Evolutionary conservation across 1,140 invertebrate species (phyloP), one percentile per base, ranked within the genome.

Genomic region (Zaprionus lachaisei): DNA sequence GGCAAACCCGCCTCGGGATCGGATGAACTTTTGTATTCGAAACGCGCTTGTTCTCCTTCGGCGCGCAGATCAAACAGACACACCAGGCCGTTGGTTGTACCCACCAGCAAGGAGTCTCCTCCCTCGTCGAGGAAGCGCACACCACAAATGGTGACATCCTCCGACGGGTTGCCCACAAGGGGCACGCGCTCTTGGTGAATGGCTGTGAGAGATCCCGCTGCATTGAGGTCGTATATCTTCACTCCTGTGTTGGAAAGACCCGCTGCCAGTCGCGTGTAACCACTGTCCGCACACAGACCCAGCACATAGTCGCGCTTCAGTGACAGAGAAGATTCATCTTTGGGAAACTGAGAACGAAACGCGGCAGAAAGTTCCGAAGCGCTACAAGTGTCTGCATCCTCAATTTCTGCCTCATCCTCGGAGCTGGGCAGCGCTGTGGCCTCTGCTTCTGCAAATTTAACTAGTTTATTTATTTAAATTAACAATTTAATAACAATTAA

Each of bases 1-100:
- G 72, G 55, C 11, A 67, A 1, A 1, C 14, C 28, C 5, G 92
- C 81, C 47, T 93, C 86, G 11, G 94, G 93, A 17, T 93, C 92
- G 24, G 92, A 92, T 91, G 94, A 17, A 28, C 60, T 81, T 49
- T 72, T 47, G 62, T 71, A 77, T 38, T 79, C 62, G 64, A 92
- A 92, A 49, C 67, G 60, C 5, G 77, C 74, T 51, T 83, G 72
- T 41, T 83, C 83, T 2, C 67, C 77, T 1, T 72, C 57, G 0
- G 63, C 60, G 0, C 92, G 83, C 17, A 93, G 75, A 57, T 93
- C 92, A n/a, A 82, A 89, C 2, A 93, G 70, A 22, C 78, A 71
- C 17, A 93, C 77, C 11, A 76, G 17, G 7, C 92, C 92, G 54
- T 89, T 75, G 28, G 89, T 91, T 3, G 74, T 84, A 4, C 89